These are phyloP conservation scores for Colius striatus DNA, from an alignment of 2,113 vertebrate species.

Conservation along the genomic window DNA sequence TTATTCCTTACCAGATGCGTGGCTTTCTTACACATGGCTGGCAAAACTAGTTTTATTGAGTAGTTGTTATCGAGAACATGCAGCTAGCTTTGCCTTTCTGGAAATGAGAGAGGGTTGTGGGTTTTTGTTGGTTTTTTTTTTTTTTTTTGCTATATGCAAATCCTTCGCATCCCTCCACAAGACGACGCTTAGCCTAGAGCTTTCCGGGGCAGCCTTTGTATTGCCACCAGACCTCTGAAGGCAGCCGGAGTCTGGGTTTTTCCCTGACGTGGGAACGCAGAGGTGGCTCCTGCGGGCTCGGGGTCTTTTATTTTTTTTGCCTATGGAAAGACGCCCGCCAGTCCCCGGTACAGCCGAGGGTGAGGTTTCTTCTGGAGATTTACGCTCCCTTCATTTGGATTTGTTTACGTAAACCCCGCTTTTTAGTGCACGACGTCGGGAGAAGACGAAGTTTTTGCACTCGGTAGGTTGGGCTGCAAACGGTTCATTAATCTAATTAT, in stretches of 20 bases:
- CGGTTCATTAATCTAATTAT: constrained; percentile 85
- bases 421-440: constrained; percentile 64
- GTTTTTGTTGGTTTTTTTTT: background rate
- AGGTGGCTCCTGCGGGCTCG: constrained; percentile 73
- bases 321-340: constrained; percentile 61
- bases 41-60: constrained; percentile 76
- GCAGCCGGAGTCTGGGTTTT: constrained; percentile 43
- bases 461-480: constrained; percentile 73
- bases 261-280: constrained; percentile 72
- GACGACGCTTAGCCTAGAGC: constrained; percentile 73
- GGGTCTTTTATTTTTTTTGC: constrained; percentile 7
- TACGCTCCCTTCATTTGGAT: constrained; percentile 70
- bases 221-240: constrained; percentile 71
- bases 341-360: constrained; percentile 42
- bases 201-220: constrained; percentile 79
- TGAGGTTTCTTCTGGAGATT: constrained; percentile 69
- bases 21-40: constrained; percentile 57
- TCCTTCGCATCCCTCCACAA: constrained; percentile 34
- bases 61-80: constrained; percentile 64
- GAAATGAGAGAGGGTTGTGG: constrained; percentile 40
- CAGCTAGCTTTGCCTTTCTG: constrained; percentile 60
- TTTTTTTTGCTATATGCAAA: background rate
- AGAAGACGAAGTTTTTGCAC: constrained; percentile 74
- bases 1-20: constrained; percentile 30
- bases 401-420: constrained; percentile 75